Percentiles rank a stretch among this genome's conserved stretches.
Conservation (phyloP, 2,797 vertebrate genomes). For the Mus minutoides region DNA sequence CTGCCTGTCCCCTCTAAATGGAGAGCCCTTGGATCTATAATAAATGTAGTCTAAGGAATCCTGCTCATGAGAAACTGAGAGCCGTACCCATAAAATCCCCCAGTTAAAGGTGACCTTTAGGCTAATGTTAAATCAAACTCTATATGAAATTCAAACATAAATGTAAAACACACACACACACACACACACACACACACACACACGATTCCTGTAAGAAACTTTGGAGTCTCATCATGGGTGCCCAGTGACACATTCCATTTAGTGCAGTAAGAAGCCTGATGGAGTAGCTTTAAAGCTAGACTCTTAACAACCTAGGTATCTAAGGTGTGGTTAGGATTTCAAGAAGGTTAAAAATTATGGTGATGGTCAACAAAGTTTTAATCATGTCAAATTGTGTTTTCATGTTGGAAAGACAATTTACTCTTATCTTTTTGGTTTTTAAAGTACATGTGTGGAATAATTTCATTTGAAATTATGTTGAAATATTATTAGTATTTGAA, state of each 20-base stretch:
- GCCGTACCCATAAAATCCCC: background rate
- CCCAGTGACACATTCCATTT: background rate
- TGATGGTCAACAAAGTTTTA: constrained; percentile 1
- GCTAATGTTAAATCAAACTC: background rate
- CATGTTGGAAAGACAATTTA: constrained; percentile 22
- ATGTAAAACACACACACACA: background rate
- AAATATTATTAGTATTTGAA: constrained; percentile 52
- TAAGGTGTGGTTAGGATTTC: background rate
- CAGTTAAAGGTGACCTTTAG: constrained; percentile 3
- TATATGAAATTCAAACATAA: constrained; percentile 8
- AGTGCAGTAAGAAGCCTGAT: background rate
- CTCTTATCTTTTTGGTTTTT: constrained; percentile 42
- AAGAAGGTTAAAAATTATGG: background rate
- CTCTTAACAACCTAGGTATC: background rate
- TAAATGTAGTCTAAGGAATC: background rate
- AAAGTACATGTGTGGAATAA: background rate
- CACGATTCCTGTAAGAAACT: background rate
- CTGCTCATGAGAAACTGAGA: background rate
- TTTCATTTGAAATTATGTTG: constrained; percentile 43
- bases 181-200: background rate
- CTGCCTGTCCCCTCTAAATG: background rate
- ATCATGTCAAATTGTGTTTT: constrained; percentile 18
- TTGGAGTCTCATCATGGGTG: background rate
- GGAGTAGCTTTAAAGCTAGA: background rate
- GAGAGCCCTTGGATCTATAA: background rate